Evolutionary conservation across 2,113 vertebrate genomes (phyloP), one percentile per base, ranked within the genome.

Genomic region (Plecotus auritus): DNA sequence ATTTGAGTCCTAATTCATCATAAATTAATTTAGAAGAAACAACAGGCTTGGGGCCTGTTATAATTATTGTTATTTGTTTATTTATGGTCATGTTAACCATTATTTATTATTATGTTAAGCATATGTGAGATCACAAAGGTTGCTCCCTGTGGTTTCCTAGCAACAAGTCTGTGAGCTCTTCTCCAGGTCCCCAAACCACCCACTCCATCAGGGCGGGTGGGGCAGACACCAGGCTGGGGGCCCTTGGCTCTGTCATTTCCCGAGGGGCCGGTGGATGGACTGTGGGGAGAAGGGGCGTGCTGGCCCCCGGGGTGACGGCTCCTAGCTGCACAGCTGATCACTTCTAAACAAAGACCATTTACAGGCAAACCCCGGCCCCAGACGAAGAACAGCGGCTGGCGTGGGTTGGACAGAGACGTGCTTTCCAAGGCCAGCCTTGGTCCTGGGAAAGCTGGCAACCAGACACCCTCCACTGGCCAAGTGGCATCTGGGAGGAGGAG

Each of bases 21-120:
- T 98, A 98, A 98, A 98, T 98, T 98, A 98, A 98, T 98, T 97
- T 97, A 96, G 91, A 96, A 97, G 96, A 96, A 98, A 98, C 97
- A 98, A 97, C 97, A 98, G 98, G 97, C 98, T 98, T 97, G 97
- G 97, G 97, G 98, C 98, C 98, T 96, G 95, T 98, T 97, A 97
- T 98, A 98, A 98, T 98, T 98, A 98, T 98, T 98, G 98, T 96
- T 98, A 98, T 98, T 98, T 98, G 97, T 97, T 98, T 98, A 98
- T 98, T 98, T 98, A 97, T 98, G 98, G 97, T 97, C 97, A 47
- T 91, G 91, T 97, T 97, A 98, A 98, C 95, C 97, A 93, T 98
- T 98, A 98, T 97, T 98, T 98, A 98, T 98, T 97, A 95, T 95
- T 97, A 76, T 89, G 88, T 91, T 91, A 97, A 97, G 88, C 97